Conservation (phyloP, 2,113 vertebrate species). For the Phaethon lepturus region DNA sequence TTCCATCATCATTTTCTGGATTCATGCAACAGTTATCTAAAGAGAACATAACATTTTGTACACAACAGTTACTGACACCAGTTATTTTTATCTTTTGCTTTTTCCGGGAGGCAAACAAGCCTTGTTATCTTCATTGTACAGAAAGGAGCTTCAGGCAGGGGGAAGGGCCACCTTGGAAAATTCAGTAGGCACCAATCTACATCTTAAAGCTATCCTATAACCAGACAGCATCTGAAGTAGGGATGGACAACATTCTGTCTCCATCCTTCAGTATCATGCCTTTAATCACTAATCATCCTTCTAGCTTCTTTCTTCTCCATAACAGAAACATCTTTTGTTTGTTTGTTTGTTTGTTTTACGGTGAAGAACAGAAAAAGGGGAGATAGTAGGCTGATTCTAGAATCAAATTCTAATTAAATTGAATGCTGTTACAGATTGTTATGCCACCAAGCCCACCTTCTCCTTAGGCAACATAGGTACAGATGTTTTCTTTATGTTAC, state of each 20-base stretch:
- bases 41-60: background rate
- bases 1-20: background rate
- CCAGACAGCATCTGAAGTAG: background rate
- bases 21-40: background rate
- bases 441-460: background rate
- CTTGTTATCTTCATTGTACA: background rate
- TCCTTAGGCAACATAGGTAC: background rate
- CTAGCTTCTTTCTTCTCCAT: background rate
- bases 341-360: background rate
- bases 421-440: background rate
- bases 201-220: background rate
- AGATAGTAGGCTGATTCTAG: background rate
- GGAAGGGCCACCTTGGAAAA: background rate
- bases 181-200: background rate
- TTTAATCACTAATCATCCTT: background rate
- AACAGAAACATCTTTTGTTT: background rate
- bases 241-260: background rate
- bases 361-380: background rate
- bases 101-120: background rate
- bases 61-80: background rate
- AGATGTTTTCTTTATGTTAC: background rate
- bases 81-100: background rate
- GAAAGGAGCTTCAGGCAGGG: background rate
- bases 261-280: rapidly evolving
- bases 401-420: background rate